Conservation (phyloP, 2,888 invertebrate genomes). For the Antheraea yamamai region DNA sequence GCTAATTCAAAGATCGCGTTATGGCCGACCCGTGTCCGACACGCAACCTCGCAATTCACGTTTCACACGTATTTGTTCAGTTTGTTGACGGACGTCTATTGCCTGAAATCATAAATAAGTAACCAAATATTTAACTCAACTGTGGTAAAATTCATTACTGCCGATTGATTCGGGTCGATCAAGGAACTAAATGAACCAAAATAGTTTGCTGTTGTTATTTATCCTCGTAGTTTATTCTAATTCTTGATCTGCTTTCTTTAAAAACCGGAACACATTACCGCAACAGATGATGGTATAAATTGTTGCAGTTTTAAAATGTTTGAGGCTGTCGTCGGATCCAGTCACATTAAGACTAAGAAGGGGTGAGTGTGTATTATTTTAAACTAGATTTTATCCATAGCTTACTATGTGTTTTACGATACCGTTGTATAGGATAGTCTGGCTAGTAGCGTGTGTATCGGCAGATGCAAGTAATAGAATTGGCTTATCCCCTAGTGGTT, state of each 20-base stretch:
- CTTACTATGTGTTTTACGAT: constrained; percentile 15
- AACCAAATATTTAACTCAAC: constrained; percentile 39
- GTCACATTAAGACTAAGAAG: constrained; percentile 94
- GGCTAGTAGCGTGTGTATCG: constrained; percentile 31
- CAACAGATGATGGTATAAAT: constrained; percentile 44
- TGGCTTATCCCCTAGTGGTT: constrained; percentile 62
- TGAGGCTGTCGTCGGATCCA: constrained; percentile 94
- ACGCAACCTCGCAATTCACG: constrained; percentile 67
- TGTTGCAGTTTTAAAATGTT: constrained; percentile 95
- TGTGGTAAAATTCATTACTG: constrained; percentile 47
- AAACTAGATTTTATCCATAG: constrained; percentile 37
- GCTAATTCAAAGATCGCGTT: constrained; percentile 73
- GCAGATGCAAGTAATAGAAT: constrained; percentile 63
- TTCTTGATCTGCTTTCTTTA: constrained; percentile 33
- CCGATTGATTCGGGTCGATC: constrained; percentile 34
- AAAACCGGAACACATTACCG: constrained; percentile 29
- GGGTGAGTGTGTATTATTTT: constrained; percentile 85
- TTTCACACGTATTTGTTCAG: constrained; percentile 51
- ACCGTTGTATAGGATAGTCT: constrained; percentile 17
- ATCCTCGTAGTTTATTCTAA: constrained; percentile 33
- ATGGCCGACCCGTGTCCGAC: constrained; percentile 48
- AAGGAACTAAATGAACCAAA: constrained; percentile 39
- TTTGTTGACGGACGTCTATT: constrained; percentile 23
- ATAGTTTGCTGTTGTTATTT: constrained; percentile 39
- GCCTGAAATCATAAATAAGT: constrained; percentile 28